Evolutionary conservation across 2,888 invertebrate genomes (phyloP), one percentile per base, ranked within the genome.

Genomic region (Lumbricus terrestris): DNA sequence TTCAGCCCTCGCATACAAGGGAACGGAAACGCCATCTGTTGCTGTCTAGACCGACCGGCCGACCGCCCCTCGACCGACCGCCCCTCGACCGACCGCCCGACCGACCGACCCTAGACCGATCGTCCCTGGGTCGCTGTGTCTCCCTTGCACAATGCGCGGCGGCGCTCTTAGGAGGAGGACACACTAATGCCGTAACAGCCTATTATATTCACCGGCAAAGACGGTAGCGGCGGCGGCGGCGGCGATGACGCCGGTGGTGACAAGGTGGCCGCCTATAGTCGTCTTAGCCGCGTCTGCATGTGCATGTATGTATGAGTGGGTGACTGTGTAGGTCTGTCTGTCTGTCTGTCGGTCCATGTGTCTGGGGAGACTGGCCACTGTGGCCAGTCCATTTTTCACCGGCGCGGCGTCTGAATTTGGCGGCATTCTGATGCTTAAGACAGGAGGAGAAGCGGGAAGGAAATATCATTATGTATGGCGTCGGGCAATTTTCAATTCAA

Each of bases 1-100:
- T 69, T 69, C 69, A 69, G 69, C 69, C 69, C n/a, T n/a, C n/a
- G n/a, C n/a, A 69, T 69, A 69, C 69, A 69, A 69, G 69, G 69
- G 69, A 69, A 69, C 69, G 69, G 69, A 69, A 69, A 69, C 29
- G 8, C 69, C 69, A 69, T 69, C 69, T 69, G 69, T 69, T n/a
- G 69, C 1, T 11, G 69, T n/a, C 69, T 69, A 6, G 69, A 11
- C 69, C n/a, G n/a, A n/a, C n/a, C n/a, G n/a, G n/a, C n/a, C n/a
- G n/a, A n/a, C n/a, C n/a, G n/a, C n/a, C n/a, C n/a, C n/a, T n/a
- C n/a, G n/a, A n/a, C n/a, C n/a, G n/a, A n/a, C n/a, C n/a, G n/a
- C n/a, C n/a, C n/a, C n/a, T n/a, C n/a, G n/a, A n/a, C n/a, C n/a
- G n/a, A n/a, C n/a, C n/a, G n/a, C n/a, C n/a, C n/a, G n/a, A n/a